Base-by-base conservation (phyloP, 37 sponge, comb jelly and placozoan species). In the Agelas oroides region DNA sequence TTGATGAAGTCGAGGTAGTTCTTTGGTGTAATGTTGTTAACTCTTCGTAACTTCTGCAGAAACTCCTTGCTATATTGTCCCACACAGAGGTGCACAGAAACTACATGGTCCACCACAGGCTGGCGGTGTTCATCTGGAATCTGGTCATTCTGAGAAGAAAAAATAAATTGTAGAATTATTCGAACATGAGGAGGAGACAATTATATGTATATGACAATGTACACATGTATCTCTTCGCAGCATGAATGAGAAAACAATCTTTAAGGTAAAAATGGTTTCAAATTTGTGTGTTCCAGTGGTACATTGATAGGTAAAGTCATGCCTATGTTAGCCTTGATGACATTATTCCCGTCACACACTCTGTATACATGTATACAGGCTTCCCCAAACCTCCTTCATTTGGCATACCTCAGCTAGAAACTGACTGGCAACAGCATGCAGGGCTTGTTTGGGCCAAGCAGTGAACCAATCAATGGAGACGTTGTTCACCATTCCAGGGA, bases 21-120 rank as follows among this genome's bases (percentile, higher is more conserved):
- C 85, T 99, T 99, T 2, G 99, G 97, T 23, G 99, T 99, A 76
- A 99, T 94, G 64, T 97, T 93, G 82, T 99, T 99, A n/a, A 95
- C 90, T 20, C 99, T 37, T 21, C 99, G 80, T 62, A 95, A 84
- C 84, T 91, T 99, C 71, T 90, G 94, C 31, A 79, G 91, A 81
- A 95, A 99, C 73, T 89, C 70, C 55, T 77, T 83, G 71, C 97
- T 97, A 68, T 81, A 95, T 12, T 82, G 41, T 34, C 92, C 92
- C 27, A 99, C 99, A 37, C 89, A 92, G 53, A 92, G 85, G 69
- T 99, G 99, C 27, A 99, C 97, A 46, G 91, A 85, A 19, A 99
- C 99, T 8, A 99, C 92, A 69, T 99, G 99, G 19, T 90, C 91
- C 14, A 99, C 95, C 41, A 99, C 89, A 11, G 40, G 24, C 41